A percentile compares a stretch with the other conserved stretches of the same genome.
Conservation (phyloP, 2,888 invertebrate genomes). For the Drosophila seclusa region DNA sequence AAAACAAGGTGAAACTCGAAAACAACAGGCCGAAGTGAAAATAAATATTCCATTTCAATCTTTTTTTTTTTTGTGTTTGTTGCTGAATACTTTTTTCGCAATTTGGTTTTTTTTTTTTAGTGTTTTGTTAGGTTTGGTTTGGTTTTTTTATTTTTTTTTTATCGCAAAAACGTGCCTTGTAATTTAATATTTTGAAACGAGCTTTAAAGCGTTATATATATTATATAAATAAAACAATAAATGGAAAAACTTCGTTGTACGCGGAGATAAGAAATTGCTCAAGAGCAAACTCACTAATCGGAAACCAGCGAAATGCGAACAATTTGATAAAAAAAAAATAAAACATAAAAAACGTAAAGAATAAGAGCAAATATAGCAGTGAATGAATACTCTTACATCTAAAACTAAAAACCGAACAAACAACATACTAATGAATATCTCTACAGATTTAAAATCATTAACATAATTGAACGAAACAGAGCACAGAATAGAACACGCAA, state of each 20-base stretch:
- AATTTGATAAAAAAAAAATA: constrained; percentile 25
- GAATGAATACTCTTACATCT: constrained; percentile 21
- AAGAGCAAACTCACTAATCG: constrained; percentile 21
- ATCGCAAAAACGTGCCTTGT: constrained; percentile 46
- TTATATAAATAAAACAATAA: constrained; percentile 12
- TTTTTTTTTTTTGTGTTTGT: constrained; percentile 6
- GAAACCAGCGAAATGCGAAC: constrained; percentile 1
- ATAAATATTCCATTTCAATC: constrained; percentile 24
- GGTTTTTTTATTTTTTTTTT: constrained; percentile 2
- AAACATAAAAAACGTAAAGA: background rate
- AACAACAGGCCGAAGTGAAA: constrained; percentile 31
- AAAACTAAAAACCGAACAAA: constrained; percentile 3
- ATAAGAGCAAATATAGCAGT: background rate
- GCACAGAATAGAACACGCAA: background rate
- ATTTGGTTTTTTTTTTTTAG: constrained; percentile 6
- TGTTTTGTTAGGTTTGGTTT: constrained; percentile 3
- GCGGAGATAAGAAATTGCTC: constrained; percentile 23
- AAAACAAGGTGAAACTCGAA: constrained; percentile 44
- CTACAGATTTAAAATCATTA: constrained; percentile 33
- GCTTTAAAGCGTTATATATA: constrained; percentile 1
- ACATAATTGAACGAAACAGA: constrained; percentile 29
- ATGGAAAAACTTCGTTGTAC: constrained; percentile 24
- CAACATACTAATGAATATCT: constrained; percentile 6
- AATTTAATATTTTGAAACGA: constrained; percentile 19
- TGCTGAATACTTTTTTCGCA: constrained; percentile 31